Percentiles rank a stretch among this genome's conserved stretches.
Conservation (phyloP, 2,113 vertebrate species). For the Odobenus rosmarus region DNA sequence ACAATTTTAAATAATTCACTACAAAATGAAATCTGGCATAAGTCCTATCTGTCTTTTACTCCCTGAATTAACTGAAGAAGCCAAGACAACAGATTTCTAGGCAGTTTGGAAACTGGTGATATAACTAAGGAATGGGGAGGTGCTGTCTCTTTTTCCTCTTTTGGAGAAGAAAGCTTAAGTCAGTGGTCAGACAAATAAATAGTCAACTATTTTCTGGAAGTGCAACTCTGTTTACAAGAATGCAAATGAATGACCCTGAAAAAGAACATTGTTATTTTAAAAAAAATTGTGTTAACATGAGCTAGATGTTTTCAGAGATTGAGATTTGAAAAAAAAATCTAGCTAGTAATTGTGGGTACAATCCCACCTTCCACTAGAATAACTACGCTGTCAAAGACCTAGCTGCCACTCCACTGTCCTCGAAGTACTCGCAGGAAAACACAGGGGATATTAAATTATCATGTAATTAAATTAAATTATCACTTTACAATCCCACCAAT, state of each 20-base stretch:
- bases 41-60: slow-evolving; percentile 83
- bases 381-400: neutral
- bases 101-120: slow-evolving; percentile 72
- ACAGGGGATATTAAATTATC: slow-evolving; percentile 68
- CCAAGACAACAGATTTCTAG: slow-evolving; percentile 81
- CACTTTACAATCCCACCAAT: slow-evolving; percentile 60
- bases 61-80: slow-evolving; percentile 72
- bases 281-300: neutral
- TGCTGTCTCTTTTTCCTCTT: slow-evolving; percentile 39
- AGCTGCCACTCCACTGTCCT: neutral
- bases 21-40: slow-evolving; percentile 81
- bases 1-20: slow-evolving; percentile 84
- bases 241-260: slow-evolving; percentile 49
- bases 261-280: slow-evolving; percentile 57
- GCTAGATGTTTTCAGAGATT: slow-evolving; percentile 56
- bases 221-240: slow-evolving; percentile 46
- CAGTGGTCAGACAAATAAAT: slow-evolving; percentile 42
- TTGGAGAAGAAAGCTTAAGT: slow-evolving; percentile 55
- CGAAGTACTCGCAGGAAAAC: slow-evolving; percentile 20
- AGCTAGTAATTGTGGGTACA: neutral
- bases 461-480: slow-evolving; percentile 74
- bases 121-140: slow-evolving; percentile 47
- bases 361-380: neutral
- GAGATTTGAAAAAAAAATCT: neutral
- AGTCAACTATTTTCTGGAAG: slow-evolving; percentile 33